Evolutionary conservation across 2,113 vertebrate genomes (phyloP).

Genomic region (Ivindomyrus marchei): DNA sequence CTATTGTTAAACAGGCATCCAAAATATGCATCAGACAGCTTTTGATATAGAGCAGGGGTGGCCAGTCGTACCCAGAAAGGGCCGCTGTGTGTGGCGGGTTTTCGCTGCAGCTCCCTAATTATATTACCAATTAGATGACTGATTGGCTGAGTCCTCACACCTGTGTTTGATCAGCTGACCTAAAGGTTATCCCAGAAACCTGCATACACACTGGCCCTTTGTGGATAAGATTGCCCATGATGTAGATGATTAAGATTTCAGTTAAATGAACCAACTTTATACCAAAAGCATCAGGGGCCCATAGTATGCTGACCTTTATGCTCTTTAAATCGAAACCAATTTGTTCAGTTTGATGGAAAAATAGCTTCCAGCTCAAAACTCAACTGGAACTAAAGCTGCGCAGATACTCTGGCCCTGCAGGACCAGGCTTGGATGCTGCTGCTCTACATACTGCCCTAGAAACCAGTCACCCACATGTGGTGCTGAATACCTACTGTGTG

Average conservation of each 20-base stretch:
- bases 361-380: neutral
- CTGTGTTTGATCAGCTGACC: no score
- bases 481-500: neutral
- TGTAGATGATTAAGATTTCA: neutral
- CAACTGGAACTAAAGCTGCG: neutral
- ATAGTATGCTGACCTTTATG: neutral
- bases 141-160: no score
- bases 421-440: neutral
- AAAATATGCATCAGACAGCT: neutral
- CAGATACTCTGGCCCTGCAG: neutral
- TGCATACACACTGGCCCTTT: no score
- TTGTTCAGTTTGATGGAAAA: neutral
- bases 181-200: no score
- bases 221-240: no score
- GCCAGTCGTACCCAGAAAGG: no score
- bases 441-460: conserved; percentile 5
- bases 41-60: neutral
- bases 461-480: neutral
- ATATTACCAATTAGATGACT: no score
- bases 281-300: neutral
- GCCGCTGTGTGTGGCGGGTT: no score
- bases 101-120: no score
- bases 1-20: neutral
- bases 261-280: neutral
- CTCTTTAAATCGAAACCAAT: neutral